Conservation (phyloP, 2,797 vertebrate species). For the Karalla daura region DNA sequence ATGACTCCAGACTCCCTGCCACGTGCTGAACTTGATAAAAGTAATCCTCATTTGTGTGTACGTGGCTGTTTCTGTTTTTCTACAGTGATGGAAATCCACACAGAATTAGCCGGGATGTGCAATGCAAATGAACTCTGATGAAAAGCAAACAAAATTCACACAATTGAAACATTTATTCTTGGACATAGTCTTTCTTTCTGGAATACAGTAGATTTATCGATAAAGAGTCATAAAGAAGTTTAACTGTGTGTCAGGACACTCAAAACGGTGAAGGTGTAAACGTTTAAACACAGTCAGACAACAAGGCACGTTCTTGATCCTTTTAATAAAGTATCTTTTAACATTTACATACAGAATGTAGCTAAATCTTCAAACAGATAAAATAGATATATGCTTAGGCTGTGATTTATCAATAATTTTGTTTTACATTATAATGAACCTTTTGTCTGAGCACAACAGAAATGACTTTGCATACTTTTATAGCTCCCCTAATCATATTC, state of each 20-base stretch:
- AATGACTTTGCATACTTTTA: constrained; percentile 42
- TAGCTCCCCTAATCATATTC: not conserved
- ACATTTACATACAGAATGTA: constrained; percentile 54
- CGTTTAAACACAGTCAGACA: constrained; percentile 48
- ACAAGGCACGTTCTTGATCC: constrained; percentile 52
- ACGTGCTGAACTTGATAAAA: not conserved
- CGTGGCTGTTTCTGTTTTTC: not conserved
- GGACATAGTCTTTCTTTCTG: constrained; percentile 22
- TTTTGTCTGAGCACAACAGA: constrained; percentile 25
- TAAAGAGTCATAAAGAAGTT: constrained; percentile 60
- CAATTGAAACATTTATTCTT: constrained; percentile 73
- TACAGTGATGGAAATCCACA: not conserved
- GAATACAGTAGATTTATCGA: constrained; percentile 61
- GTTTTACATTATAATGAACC: constrained; percentile 12
- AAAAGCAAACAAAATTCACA: constrained; percentile 26
- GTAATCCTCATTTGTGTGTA: not conserved
- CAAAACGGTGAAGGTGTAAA: constrained; percentile 74
- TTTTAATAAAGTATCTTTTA: constrained; percentile 62
- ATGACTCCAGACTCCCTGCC: not conserved
- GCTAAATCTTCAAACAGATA: constrained; percentile 61
- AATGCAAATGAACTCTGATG: constrained; percentile 18
- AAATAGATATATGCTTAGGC: constrained; percentile 61
- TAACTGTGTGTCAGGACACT: constrained; percentile 64
- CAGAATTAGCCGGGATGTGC: not conserved
- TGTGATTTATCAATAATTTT: constrained; percentile 30